Base-by-base conservation (phyloP, 2,888 invertebrate genomes). In the Pterobdella sp. region DNA sequence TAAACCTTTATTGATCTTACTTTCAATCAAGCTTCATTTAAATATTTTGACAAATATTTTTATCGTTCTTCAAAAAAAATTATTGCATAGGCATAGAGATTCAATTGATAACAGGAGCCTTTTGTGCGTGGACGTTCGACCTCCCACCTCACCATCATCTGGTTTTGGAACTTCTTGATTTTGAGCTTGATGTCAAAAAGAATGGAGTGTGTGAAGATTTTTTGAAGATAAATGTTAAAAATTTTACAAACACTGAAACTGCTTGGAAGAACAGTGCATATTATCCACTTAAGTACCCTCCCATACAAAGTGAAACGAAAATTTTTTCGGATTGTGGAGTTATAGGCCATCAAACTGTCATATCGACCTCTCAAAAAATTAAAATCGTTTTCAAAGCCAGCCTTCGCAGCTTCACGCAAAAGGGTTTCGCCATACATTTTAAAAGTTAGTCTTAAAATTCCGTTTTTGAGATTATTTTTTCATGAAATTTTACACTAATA, bases 121-220 rank as follows among this genome's bases (percentile, higher is more conserved):
- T 56, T n/a, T 56, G 60, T 22, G 60, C 60, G 4, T 56, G 60
- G 60, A 56, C 60, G 3, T 56, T 56, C 60, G n/a, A 56, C 60
- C 60, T 65, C 35, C 65, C 10, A 10, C 29, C 32, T 22, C 65
- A 31, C 35, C 65, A 65, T 34, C 32, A 10, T 34, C 65, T 65
- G 31, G 29, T 22, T 31, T 22, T 65, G 3, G 35, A 32, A 65
- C 65, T 65, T 22, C 31, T 31, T 29, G 65, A 65, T 29, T 65
- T 65, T 34, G 65, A 65, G 65, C 32, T 65, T 29, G 65, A 65
- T n/a, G 35, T 65, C 29, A 65, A 65, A 34, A 65, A 35, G 35
- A n/a, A 65, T 31, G 65, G 65, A 31, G 65, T 31, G 14, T 65
- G 65, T 29, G 35, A 65, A 35, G 65, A 56, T 26, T 56, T 56